Conservation (phyloP, 2,797 vertebrate genomes). For the Lacerta agilis region DNA sequence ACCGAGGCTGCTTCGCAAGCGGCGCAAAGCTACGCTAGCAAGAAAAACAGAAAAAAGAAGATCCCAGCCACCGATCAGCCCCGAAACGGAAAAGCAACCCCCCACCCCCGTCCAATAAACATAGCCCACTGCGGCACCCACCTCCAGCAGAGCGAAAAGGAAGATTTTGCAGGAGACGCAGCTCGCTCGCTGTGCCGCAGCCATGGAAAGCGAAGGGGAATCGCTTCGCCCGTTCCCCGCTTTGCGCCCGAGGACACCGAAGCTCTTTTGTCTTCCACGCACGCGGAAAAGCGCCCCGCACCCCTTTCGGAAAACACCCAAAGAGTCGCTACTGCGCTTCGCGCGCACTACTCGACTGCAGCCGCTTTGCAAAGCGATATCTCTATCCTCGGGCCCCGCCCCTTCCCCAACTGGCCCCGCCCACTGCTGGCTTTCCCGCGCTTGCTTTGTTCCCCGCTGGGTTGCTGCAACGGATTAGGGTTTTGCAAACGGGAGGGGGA, state of each 20-base stretch:
- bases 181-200: background rate
- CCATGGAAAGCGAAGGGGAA: background rate
- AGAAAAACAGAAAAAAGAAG: too few relatives aligned
- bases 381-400: background rate
- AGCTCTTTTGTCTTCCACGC: background rate
- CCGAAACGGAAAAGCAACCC: too few relatives aligned
- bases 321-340: background rate
- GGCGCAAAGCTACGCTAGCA: too few relatives aligned
- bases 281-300: background rate
- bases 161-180: too few relatives aligned
- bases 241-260: background rate
- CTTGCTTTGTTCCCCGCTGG: background rate
- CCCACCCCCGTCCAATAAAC: too few relatives aligned
- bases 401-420: background rate
- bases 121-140: background rate
- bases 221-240: too few relatives aligned
- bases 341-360: background rate
- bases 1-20: too few relatives aligned
- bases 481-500: background rate
- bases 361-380: background rate
- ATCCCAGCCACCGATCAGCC: too few relatives aligned
- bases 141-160: background rate
- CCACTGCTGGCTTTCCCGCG: background rate
- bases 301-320: background rate
- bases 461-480: background rate